phyloP scores from a whole-genome alignment of 2,888 invertebrate genomes.

The Epiblema foenella region DNA sequence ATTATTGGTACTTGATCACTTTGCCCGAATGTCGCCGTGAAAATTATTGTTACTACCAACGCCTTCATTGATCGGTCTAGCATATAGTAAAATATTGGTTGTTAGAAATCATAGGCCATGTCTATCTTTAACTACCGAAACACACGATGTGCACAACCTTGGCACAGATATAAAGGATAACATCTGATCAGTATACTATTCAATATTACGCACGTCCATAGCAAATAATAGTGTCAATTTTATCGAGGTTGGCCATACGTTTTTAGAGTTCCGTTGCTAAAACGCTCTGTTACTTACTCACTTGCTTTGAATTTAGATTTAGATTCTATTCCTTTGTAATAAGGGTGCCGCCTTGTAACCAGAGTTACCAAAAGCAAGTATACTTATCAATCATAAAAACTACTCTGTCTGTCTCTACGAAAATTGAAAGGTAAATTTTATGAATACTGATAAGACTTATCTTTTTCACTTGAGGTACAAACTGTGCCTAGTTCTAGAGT shows the following conservation, averaged over 20 bases:
- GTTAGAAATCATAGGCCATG: slow-evolving; percentile 38
- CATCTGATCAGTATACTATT: slow-evolving; percentile 43
- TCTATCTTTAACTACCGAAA: slow-evolving; percentile 47
- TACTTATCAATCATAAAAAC: too few relatives aligned
- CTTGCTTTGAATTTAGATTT: too few relatives aligned
- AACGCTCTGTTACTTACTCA: neutral
- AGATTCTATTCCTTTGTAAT: too few relatives aligned
- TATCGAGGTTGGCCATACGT: slow-evolving; percentile 49
- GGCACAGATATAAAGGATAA: slow-evolving; percentile 51
- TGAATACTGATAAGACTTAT: too few relatives aligned
- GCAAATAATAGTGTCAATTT: slow-evolving; percentile 52
- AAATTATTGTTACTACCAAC: neutral
- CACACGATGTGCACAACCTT: slow-evolving; percentile 49
- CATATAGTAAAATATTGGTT: slow-evolving; percentile 9
- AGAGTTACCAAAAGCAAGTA: too few relatives aligned
- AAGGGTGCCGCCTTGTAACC: too few relatives aligned
- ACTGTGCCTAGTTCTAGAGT: too few relatives aligned
- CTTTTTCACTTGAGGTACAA: too few relatives aligned
- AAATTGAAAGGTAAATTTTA: too few relatives aligned
- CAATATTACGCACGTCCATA: slow-evolving; percentile 23
- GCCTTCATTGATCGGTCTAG: slow-evolving; percentile 3
- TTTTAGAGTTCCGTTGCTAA: slow-evolving; percentile 2
- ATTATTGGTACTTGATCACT: too few relatives aligned
- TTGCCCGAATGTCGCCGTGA: neutral
- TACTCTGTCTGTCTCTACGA: too few relatives aligned